Evolutionary conservation across 2,888 invertebrate species (phyloP).

Genomic region (Acleris cristana): DNA sequence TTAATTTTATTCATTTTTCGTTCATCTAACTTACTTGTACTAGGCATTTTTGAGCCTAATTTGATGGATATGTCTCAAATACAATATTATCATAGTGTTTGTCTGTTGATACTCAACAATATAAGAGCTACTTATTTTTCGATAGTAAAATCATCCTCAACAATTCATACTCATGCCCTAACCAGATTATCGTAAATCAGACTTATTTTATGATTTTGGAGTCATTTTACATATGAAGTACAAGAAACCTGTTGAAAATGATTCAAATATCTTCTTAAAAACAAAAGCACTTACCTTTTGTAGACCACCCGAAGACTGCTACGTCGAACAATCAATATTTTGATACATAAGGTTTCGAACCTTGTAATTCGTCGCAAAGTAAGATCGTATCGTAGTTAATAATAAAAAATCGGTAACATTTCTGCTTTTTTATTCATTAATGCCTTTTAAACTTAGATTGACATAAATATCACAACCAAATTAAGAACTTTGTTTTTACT

Average conservation of each 20-base stretch:
- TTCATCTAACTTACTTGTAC: conserved; percentile 28
- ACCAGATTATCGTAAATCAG: no score
- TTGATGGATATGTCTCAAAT: conserved; percentile 39
- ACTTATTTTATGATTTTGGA: no score
- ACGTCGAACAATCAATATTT: not conserved
- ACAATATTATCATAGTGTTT: conserved; percentile 15
- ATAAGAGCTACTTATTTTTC: conserved; percentile 20
- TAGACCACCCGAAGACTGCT: conserved; percentile 7
- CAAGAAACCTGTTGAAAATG: not conserved
- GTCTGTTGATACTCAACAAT: conserved; percentile 44
- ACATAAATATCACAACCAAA: no score
- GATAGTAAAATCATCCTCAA: conserved; percentile 6
- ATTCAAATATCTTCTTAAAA: conserved; percentile 17
- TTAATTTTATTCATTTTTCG: not conserved
- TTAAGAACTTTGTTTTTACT: no score
- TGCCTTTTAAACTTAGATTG: no score
- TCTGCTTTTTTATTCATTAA: not conserved
- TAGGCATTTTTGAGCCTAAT: conserved; percentile 30
- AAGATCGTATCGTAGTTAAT: not conserved
- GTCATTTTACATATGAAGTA: no score
- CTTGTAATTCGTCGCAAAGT: not conserved
- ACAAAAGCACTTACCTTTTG: conserved; percentile 26
- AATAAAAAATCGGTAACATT: not conserved
- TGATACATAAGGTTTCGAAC: not conserved
- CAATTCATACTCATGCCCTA: not conserved